Base-by-base conservation (phyloP, 2,888 invertebrate species). In the Lydus trimaculatus region DNA sequence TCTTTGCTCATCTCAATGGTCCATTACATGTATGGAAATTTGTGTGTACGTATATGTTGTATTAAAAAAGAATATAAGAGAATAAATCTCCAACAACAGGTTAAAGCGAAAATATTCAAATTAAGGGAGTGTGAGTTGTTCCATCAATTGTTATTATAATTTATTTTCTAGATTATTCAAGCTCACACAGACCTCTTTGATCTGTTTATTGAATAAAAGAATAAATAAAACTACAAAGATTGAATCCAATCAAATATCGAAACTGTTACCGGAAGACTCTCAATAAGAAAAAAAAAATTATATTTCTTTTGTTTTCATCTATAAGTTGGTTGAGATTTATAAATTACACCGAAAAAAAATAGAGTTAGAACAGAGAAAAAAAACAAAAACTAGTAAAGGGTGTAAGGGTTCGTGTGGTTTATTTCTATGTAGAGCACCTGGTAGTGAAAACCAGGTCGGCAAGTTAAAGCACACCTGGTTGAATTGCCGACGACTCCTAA, bases 391-490 rank as follows among this genome's bases (percentile, higher is more conserved):
- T 7, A 39, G 73, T 76, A 76, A 78, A 77, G 77, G 76, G 78
- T 76, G 73, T 69, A 72, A 75, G 76, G 76, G 73, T 73, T 75
- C 73, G 75, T 78, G 81, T 80, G 81, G 81, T 81, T 79, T 80
- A 81, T 80, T 82, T 80, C 74, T 80, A 83, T 82, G 76, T 82
- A 76, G 82, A 83, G 84, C 84, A 84, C 84, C 84, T 84, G 84
- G 84, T 78, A 70, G 73, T 77, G 73, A 78, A 80, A 83, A 82
- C 82, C 82, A 82, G 83, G 83, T 82, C 83, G 83, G 79, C 80
- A 79, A 81, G 81, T 80, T 78, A 79, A 75, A 71, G 79, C 80
- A 79, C 83, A 83, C 83, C 83, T 83, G 83, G 83, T 76, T 72
- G 73, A 70, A 72, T 73, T 69, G 66, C 43, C 67, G 71, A 58